Evolutionary conservation across 2,113 vertebrate genomes (phyloP), one percentile per base, ranked within the genome.

Genomic region (Lonchura striata): DNA sequence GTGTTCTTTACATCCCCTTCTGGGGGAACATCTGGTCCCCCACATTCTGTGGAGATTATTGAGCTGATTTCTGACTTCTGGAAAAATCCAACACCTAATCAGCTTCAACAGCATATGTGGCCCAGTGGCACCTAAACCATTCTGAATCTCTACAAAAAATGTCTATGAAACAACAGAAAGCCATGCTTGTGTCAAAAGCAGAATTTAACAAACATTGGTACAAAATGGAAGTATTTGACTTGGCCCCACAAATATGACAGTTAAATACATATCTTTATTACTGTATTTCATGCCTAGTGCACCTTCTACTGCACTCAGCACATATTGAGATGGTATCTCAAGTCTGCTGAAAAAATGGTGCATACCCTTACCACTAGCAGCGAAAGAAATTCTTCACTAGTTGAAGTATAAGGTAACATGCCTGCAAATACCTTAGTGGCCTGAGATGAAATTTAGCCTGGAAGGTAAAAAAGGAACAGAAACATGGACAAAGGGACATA

Each of bases 1-100:
- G 1, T 1, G 0, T 31, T 59, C 24, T 15, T 46, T 66, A 52
- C 6, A 56, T 1, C 2, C 15, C 6, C 12, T 82, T 88, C n/a
- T n/a, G n/a, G 4, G 16, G 13, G 3, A 59, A 30, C 5, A 15
- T 59, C 9, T 41, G 16, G 33, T 39, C 10, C 6, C 11, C 9
- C 9, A 12, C 21, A 27, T 64, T 78, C 39, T 24, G 10, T 5
- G 7, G 7, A 3, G 5, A 70, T 9, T 31, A 24, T 0, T 22
- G 47, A 85, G 6, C 31, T 61, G 70, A 66, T 21, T 56, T 64
- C 37, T 61, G 70, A 66, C 24, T 56, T 64, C 37, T 18, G 10
- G 41, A 84, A 74, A n/a, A 61, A 50, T n/a, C 37, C 30, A 74
- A 52, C 5, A 35, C 22, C 21, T 61, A 18, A 71, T 66, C n/a